Evolutionary conservation across 2,113 vertebrate genomes (phyloP).

Genomic region (Heptranchias perlo): DNA sequence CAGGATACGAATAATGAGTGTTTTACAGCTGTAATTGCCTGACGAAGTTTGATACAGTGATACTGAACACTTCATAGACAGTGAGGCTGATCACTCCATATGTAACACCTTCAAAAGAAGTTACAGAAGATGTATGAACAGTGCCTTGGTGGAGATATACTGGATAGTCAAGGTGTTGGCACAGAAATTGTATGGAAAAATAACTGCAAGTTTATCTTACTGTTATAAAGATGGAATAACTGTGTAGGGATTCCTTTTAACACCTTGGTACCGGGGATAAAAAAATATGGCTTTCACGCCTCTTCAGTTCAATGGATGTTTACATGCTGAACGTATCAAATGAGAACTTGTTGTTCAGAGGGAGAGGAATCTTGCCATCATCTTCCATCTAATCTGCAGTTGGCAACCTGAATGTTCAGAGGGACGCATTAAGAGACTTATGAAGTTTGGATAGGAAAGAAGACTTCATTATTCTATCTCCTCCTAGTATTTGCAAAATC

Average conservation of each 20-base stretch:
- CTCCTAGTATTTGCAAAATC: not conserved
- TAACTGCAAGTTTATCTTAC: not conserved
- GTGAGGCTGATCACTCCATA: no score
- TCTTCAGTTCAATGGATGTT: not conserved
- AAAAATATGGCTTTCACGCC: not conserved
- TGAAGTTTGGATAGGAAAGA: not conserved
- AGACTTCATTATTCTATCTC: not conserved
- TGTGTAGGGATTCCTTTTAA: not conserved
- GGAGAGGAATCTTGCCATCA: not conserved
- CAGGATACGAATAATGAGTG: not conserved
- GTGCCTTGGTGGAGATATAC: not conserved
- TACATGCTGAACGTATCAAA: not conserved
- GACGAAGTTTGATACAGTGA: no score
- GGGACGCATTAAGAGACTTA: not conserved
- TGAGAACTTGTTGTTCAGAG: not conserved
- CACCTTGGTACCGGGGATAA: not conserved
- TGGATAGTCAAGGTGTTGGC: not conserved
- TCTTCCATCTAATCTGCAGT: not conserved
- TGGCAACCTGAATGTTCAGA: not conserved
- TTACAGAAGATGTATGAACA: no score
- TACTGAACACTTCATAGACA: no score
- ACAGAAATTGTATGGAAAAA: not conserved
- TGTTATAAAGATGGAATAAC: not conserved
- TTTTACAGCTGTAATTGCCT: not conserved
- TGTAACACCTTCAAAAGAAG: no score